Conservation (phyloP, 2,797 vertebrate genomes). For the Silurus aristotelis region DNA sequence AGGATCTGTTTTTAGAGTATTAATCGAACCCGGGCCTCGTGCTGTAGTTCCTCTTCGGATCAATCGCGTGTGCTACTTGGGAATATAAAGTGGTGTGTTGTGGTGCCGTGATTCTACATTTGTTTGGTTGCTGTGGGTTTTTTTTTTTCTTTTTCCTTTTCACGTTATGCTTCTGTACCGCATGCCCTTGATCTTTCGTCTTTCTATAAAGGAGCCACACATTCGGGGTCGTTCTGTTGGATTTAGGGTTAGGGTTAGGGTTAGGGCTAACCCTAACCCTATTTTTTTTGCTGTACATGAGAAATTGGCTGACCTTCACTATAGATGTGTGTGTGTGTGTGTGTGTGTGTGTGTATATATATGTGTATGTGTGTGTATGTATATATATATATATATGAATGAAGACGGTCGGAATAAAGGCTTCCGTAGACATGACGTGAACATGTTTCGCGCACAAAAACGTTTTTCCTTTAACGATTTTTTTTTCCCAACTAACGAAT, state of each 20-base stretch:
- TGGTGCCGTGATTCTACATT: background rate
- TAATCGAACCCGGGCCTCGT: background rate
- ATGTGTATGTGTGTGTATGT: too few relatives aligned
- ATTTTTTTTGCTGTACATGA: background rate
- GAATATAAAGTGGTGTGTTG: background rate
- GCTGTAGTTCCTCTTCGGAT: background rate
- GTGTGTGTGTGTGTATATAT: too few relatives aligned
- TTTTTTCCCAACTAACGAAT: too few relatives aligned
- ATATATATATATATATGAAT: too few relatives aligned
- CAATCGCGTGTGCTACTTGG: background rate
- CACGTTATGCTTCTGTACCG: background rate
- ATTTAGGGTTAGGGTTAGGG: too few relatives aligned
- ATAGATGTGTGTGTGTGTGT: background rate
- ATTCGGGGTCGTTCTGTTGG: background rate
- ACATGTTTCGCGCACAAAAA: background rate
- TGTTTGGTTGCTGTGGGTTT: slow-evolving; percentile 25
- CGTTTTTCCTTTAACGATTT: background rate
- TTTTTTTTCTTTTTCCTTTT: background rate
- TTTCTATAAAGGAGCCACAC: background rate
- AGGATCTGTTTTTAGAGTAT: background rate
- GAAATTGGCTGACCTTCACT: slow-evolving; percentile 8
- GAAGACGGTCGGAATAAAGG: too few relatives aligned
- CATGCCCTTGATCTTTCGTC: background rate
- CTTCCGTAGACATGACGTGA: background rate
- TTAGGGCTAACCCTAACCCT: too few relatives aligned